Conservation (phyloP, 2,797 vertebrate species). For the Aselliscus stoliczkanus region DNA sequence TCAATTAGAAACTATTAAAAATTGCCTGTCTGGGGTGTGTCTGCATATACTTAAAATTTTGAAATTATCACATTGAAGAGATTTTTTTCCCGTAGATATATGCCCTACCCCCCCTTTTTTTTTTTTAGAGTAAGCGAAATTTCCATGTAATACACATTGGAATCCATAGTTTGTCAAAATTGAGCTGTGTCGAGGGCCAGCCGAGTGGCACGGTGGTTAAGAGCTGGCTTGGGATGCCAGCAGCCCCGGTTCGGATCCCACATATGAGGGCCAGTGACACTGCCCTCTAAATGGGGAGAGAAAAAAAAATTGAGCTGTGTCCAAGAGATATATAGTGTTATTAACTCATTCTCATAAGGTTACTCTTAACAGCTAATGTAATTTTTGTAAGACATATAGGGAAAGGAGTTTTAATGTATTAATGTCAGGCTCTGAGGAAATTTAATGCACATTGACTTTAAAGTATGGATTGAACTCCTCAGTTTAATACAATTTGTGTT, state of each 20-base stretch:
- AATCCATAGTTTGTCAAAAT: neutral
- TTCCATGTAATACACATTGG: neutral
- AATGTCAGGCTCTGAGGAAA: slow-evolving; percentile 74
- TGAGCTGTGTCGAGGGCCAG: slow-evolving; percentile 1
- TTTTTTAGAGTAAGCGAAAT: neutral
- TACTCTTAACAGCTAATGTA: slow-evolving; percentile 46
- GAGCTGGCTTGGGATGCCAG: too few species aligned
- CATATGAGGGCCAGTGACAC: too few species aligned
- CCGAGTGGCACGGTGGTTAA: too few species aligned
- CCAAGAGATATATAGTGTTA: slow-evolving; percentile 31
- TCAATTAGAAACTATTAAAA: neutral
- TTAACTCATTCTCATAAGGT: neutral
- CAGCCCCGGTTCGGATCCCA: too few species aligned
- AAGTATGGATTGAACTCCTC: slow-evolving; percentile 80
- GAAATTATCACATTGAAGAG: neutral
- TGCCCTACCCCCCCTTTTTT: neutral
- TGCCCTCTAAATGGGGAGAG: too few species aligned
- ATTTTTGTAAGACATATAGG: slow-evolving; percentile 59
- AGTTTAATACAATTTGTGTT: slow-evolving; percentile 93
- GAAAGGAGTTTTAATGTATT: slow-evolving; percentile 44
- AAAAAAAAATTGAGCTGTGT: slow-evolving; percentile 4
- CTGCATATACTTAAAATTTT: neutral
- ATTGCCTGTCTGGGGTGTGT: neutral
- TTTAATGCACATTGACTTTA: slow-evolving; percentile 77
- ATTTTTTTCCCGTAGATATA: neutral